A percentile compares a stretch with the other conserved stretches of the same genome.
Conservation (phyloP, 30 jellyfish, hydroid and myxozoan species). For the Cassiopea xamachana region DNA sequence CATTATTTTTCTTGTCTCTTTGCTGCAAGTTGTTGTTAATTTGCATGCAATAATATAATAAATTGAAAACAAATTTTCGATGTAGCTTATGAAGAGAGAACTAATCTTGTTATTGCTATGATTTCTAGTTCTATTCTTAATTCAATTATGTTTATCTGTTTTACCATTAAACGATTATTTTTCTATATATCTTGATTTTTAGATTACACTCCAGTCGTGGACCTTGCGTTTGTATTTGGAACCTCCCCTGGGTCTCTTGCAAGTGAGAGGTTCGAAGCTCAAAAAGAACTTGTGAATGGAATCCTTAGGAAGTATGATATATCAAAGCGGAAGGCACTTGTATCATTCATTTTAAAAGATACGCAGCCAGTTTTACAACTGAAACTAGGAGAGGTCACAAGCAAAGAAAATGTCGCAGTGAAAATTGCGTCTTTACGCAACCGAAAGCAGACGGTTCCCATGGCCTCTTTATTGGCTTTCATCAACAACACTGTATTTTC, state of each 20-base stretch:
- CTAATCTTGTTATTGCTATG: too few species aligned
- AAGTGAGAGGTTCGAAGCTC: constrained; percentile 42
- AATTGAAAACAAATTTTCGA: too few species aligned
- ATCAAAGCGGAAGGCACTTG: constrained; percentile 24
- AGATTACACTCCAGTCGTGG: constrained; percentile 34
- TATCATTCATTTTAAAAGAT: constrained; percentile 59
- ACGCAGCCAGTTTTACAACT: constrained; percentile 24
- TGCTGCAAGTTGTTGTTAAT: too few species aligned
- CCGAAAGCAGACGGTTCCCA: constrained; percentile 9
- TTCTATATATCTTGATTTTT: neutral
- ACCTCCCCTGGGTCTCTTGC: constrained; percentile 47
- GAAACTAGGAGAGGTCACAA: constrained; percentile 41
- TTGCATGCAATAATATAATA: too few species aligned
- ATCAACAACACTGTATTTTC: constrained; percentile 86
- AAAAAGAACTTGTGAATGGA: constrained; percentile 32
- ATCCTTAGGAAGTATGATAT: constrained; percentile 45
- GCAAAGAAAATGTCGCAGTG: constrained; percentile 1
- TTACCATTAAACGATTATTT: neutral
- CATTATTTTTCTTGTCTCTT: too few species aligned
- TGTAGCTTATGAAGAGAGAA: too few species aligned
- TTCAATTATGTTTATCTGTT: too few species aligned
- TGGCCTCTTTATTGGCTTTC: constrained; percentile 50
- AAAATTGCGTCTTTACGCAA: constrained; percentile 11
- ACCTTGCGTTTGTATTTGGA: constrained; percentile 62
- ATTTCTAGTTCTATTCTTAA: too few species aligned